Evolutionary conservation across 2,113 vertebrate species (phyloP), one percentile per base, ranked within the genome.

Genomic region (Oryzias javanicus): DNA sequence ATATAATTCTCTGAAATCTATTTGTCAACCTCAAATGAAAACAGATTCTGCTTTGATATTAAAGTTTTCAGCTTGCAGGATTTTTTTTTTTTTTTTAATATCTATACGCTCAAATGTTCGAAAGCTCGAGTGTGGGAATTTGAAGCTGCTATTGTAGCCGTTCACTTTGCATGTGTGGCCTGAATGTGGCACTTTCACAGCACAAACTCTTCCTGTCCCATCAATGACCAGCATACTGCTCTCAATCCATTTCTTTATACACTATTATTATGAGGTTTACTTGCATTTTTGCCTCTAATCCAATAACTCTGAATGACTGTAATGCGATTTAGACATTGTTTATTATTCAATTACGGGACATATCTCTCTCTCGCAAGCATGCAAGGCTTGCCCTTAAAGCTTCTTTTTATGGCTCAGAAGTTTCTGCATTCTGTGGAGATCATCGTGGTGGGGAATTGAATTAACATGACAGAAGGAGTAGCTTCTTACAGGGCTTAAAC

Each of bases 261-360:
- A 76, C 89, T 89, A 89, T 85, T 84, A 81, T 90, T 85, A 86
- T 85, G 81, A 76, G 62, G 61, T 84, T 84, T 67, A 72, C 84
- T 77, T 81, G 78, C 82, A 84, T 88, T 87, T 81, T 73, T 25
- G 4, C 74, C 72, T 67, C 70, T 85, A 91, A 92, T 85, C 60
- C 60, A 74, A 83, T 92, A 88, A 83, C 78, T 58, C 72, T 40
- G 67, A 76, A 76, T 76, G 82, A 81, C 81, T 82, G 81, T 90
- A 90, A 91, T 87, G 77, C 54, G 65, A 89, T 92, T 87, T 85
- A 71, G 81, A 73, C 82, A 83, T 85, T 85, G 86, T 89, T 91
- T 89, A 88, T 89, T 89, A 89, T 86, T 86, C 77, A 82, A 84
- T 87, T 83, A 78, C 70, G 65, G 79, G 68, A 78, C 73, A 85